A percentile compares a stretch with the other conserved stretches of the same genome.
phyloP scores from a whole-genome alignment of 2,113 vertebrate species.

The Oryzias melastigma region DNA sequence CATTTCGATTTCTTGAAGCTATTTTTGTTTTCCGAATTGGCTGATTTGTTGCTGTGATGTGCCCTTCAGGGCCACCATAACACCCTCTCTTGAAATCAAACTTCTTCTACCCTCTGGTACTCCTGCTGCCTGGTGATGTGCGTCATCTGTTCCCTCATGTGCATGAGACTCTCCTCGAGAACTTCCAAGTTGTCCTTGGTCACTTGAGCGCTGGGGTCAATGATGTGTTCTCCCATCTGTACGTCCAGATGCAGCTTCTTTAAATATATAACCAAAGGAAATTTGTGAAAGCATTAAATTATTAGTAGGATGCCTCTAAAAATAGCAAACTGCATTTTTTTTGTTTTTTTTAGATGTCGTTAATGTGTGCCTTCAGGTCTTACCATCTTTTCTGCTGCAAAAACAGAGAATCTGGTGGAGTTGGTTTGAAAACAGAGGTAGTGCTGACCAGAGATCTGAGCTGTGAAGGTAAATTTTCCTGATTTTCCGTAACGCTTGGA shows the following conservation, averaged over 20 bases:
- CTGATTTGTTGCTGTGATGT: too few relatives aligned
- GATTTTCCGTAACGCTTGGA: slow-evolving; percentile 83
- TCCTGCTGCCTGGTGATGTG: slow-evolving; percentile 86
- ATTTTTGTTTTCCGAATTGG: too few relatives aligned
- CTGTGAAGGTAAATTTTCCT: slow-evolving; percentile 85
- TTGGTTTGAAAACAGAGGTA: slow-evolving; percentile 87
- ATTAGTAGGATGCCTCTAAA: background rate
- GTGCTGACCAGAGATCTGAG: slow-evolving; percentile 83
- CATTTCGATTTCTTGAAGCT: too few relatives aligned
- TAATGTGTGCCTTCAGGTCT: slow-evolving; percentile 50
- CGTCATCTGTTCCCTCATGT: slow-evolving; percentile 82
- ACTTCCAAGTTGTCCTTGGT: slow-evolving; percentile 85
- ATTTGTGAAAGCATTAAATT: background rate
- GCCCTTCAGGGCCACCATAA: too few relatives aligned
- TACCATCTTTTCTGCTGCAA: slow-evolving; percentile 83
- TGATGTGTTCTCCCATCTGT: slow-evolving; percentile 83
- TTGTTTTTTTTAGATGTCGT: background rate
- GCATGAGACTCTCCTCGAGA: slow-evolving; percentile 76
- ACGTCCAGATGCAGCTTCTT: slow-evolving; percentile 88
- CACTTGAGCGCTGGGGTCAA: slow-evolving; percentile 69
- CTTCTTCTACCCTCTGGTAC: slow-evolving; percentile 83
- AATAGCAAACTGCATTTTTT: background rate
- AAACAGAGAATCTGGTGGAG: slow-evolving; percentile 82
- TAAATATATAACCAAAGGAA: background rate
- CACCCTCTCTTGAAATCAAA: background rate